Base-by-base conservation (phyloP, 2,113 vertebrate genomes). In the Ciconia maguari region DNA sequence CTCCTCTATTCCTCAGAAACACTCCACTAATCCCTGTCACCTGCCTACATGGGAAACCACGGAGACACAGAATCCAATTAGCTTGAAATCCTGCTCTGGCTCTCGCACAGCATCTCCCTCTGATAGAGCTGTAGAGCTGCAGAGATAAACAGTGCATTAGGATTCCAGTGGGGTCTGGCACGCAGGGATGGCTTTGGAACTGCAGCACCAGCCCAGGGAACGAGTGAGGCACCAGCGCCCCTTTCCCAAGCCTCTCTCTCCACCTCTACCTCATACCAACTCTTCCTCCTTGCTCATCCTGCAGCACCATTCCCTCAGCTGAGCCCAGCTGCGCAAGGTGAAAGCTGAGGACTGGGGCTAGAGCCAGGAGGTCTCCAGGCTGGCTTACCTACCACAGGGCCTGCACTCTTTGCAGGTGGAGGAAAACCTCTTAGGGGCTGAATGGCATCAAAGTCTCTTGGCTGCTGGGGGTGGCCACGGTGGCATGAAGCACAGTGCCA, bases 41-140 rank as follows among this genome's bases (percentile, higher is more conserved):
- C 84, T 80, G 80, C 93, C 94, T 90, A 52, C 54, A 78, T 3
- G 11, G 81, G 79, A 66, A 97, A 87, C 83, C 91, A 94, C 76
- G 8, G 94, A 97, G 93, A 93, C 94, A 92, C 72, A 96, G 97
- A 97, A 96, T 97, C 95, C 97, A 97, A 96, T 98, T 97, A 98
- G 97, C 93, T 49, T 79, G 92, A 93, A 94, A 97, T 89, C 83
- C 89, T 93, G 96, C 97, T 94, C 97, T 30, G 41, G 60, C 96
- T 96, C 95, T 87, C 1, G 41, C 75, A 64, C 83, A 96, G 89
- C 83, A n/a, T 89, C 64, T 83, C 93, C 94, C 95, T 97, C 97
- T 88, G 95, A 95, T 76, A 96, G 66, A 94, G 65, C 87, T 16
- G 85, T 89, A 96, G 80, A 94, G 90, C 97, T 96, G 96, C 97